Evolutionary conservation across 2,888 invertebrate species (phyloP), one percentile per base, ranked within the genome.

Genomic region (Dioctria linearis): DNA sequence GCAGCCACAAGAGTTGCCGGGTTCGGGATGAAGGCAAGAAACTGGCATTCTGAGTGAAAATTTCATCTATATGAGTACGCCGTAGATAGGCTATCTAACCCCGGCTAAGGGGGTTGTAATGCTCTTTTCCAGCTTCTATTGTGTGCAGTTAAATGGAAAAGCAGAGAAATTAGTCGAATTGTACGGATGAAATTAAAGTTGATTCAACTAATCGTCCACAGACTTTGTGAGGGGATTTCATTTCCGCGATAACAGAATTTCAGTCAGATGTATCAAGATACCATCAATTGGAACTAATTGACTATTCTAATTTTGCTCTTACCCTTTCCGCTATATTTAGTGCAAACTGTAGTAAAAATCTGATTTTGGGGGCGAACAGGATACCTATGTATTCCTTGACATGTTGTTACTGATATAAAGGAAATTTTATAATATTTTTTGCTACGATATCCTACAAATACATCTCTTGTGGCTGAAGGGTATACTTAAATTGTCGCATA

Each of bases 101-200:
- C 43, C 51, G 63, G 2, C 51, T 13, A 4, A 63, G 65, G 11
- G 54, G 9, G 25, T 42, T 59, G 42, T 59, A 57, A 40, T 43
- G 75, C 78, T 66, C 66, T 66, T 66, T 78, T 76, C 46, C 63
- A 76, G 63, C 63, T 42, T 5, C 63, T 61, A 76, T 76, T 78
- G 78, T 78, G 42, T 42, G 80, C 80, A 80, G 80, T 83, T 83
- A 82, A 82, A 82, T 81, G 83, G 83, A 83, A 83, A 83, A 83
- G 83, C 83, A 83, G 81, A 83, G 81, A 83, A 83, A 84, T 84
- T 84, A 83, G 84, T 75, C 82, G 79, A 78, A 78, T 66, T 78
- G 76, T 76, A 54, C 63, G 76, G 63, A 76, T 63, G 63, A 76
- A 76, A 76, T 76, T 76, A 76, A 76, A 76, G 76, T 76, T 76